Percentiles rank a stretch among this genome's conserved stretches.
Conservation (phyloP, 1,140 invertebrate genomes). For the Rhopalosiphum padi region DNA sequence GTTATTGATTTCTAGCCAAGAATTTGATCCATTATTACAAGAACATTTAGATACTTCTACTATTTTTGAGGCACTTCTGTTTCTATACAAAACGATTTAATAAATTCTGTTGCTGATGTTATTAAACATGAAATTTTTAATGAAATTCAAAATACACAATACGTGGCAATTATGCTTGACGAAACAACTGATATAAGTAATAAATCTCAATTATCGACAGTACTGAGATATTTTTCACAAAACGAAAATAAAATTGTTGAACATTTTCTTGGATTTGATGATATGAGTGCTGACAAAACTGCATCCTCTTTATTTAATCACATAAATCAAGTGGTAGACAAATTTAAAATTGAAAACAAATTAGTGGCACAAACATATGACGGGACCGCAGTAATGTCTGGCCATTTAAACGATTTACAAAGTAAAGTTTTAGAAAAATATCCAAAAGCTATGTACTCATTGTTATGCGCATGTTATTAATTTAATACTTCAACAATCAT, state of each 20-base stretch:
- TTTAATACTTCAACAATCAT: constrained; percentile 15
- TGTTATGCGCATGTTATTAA: constrained; percentile 23
- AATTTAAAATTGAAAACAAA: constrained; percentile 47
- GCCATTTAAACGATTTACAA: constrained; percentile 52
- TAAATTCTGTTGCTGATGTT: constrained; percentile 10
- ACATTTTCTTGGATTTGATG: constrained; percentile 19
- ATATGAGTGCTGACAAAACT: neutral
- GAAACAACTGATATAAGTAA: constrained; percentile 12
- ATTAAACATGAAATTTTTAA: neutral
- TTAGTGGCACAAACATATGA: constrained; percentile 59
- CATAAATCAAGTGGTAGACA: constrained; percentile 11
- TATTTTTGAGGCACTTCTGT: constrained; percentile 10
- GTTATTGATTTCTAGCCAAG: constrained; percentile 17
- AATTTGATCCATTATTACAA: constrained; percentile 23
- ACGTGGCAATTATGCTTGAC: constrained; percentile 7
- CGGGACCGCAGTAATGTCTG: constrained; percentile 58
- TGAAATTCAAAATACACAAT: constrained; percentile 27
- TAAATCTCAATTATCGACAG: neutral
- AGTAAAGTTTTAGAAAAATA: constrained; percentile 47
- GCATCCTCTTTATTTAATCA: constrained; percentile 22
- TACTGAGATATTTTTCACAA: constrained; percentile 24
- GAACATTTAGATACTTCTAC: constrained; percentile 6
- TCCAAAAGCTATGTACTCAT: constrained; percentile 1
- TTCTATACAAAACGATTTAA: constrained; percentile 16
- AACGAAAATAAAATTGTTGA: constrained; percentile 15